phyloP scores from a whole-genome alignment of 2,797 vertebrate species.

The Chanos chanos region DNA sequence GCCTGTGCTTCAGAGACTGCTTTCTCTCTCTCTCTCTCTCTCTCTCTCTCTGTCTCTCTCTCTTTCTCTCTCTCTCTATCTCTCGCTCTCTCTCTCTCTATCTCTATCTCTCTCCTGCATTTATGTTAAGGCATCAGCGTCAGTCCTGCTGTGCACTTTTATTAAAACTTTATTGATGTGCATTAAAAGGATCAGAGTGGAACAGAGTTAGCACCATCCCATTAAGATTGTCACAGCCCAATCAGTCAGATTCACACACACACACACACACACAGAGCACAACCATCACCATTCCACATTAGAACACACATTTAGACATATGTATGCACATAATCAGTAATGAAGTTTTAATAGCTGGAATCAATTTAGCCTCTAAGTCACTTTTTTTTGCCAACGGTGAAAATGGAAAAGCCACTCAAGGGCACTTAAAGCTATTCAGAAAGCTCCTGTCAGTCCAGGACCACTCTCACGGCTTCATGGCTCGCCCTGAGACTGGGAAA shows the following conservation, averaged over 20 bases:
- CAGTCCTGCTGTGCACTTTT: conserved; percentile 32
- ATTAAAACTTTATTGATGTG: conserved; percentile 45
- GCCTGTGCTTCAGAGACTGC: too few species aligned
- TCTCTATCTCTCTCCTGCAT: too few species aligned
- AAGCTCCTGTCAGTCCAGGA: conserved; percentile 29
- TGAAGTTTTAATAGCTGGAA: conserved; percentile 47
- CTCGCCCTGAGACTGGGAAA: conserved; percentile 28
- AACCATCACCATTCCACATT: conserved; percentile 2
- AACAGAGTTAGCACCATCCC: conserved; percentile 39
- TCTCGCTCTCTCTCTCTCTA: too few species aligned
- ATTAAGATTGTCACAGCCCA: conserved; percentile 43
- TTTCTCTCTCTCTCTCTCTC: too few species aligned
- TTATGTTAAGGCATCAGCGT: too few species aligned
- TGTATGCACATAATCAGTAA: conserved; percentile 40
- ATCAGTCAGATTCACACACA: conserved; percentile 39
- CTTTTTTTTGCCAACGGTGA: conserved; percentile 30
- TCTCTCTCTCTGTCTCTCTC: too few species aligned
- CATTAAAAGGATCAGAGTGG: conserved; percentile 46
- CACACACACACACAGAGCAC: conserved; percentile 8
- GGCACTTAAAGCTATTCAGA: conserved; percentile 40
- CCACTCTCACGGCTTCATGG: conserved; percentile 43
- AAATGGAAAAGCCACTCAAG: conserved; percentile 49
- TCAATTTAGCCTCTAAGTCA: conserved; percentile 36
- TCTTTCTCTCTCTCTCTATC: too few species aligned
- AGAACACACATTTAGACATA: conserved; percentile 18